phyloP scores from a whole-genome alignment of 2,113 vertebrate genomes.

The Fregetta grallaria region DNA sequence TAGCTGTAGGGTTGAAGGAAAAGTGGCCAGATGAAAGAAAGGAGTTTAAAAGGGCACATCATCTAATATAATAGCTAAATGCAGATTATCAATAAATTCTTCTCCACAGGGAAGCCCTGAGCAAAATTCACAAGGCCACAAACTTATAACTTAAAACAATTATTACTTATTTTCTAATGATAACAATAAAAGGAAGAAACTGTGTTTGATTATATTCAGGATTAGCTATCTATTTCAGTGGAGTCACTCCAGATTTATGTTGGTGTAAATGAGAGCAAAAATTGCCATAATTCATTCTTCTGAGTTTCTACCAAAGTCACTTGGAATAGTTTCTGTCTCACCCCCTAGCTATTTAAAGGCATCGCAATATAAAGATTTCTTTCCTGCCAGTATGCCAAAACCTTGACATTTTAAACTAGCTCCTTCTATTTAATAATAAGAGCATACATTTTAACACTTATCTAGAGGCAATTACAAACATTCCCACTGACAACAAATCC shows the following conservation, averaged over 20 bases:
- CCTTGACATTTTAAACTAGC: slow-evolving; percentile 4
- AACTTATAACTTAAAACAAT: not conserved
- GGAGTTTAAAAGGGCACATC: not conserved
- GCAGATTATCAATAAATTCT: not conserved
- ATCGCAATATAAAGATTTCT: not conserved
- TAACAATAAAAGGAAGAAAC: not conserved
- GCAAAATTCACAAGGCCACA: not conserved
- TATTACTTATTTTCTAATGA: not conserved
- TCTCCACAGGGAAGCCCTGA: not conserved
- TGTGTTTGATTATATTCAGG: not conserved
- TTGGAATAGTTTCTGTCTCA: not conserved
- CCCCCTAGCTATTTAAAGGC: not conserved
- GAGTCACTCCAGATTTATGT: not conserved
- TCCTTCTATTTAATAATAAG: not conserved
- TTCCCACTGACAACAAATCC: slow-evolving; percentile 3
- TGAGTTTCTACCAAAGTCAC: not conserved
- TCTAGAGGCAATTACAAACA: not conserved
- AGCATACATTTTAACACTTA: not conserved
- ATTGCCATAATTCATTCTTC: not conserved
- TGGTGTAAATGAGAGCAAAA: not conserved
- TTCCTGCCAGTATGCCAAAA: not conserved
- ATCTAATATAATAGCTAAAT: not conserved
- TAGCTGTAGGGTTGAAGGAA: not conserved
- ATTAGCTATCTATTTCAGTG: not conserved
- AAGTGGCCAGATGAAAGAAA: not conserved